Evolutionary conservation across 2,113 vertebrate species (phyloP).

Genomic region (Pyrgilauda ruficollis): DNA sequence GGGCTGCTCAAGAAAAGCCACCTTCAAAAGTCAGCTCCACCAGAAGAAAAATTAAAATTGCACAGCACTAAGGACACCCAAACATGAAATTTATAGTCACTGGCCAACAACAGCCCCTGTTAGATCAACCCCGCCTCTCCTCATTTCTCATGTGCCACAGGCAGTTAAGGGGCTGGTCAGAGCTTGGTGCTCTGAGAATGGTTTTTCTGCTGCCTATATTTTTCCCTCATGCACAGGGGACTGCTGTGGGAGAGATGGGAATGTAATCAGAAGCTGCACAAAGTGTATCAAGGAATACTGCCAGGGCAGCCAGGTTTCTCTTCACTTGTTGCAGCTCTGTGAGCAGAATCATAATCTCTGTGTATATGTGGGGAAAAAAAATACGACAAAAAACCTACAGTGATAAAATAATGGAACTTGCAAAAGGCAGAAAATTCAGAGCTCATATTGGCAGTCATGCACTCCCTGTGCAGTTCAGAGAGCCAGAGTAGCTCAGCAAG

Average conservation of each 20-base stretch:
- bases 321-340: background rate
- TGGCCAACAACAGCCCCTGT: background rate
- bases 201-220: background rate
- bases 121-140: background rate
- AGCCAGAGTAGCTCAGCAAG: background rate
- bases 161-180: background rate
- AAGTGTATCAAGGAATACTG: background rate
- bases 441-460: background rate
- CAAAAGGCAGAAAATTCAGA: background rate
- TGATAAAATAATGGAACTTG: background rate
- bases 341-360: background rate
- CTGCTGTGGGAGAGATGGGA: background rate
- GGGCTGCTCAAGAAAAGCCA: background rate
- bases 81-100: background rate
- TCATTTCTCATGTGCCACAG: background rate
- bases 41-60: background rate
- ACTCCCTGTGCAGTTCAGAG: background rate
- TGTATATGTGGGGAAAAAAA: accelerated
- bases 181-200: background rate
- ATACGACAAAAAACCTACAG: background rate
- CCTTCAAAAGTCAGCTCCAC: background rate
- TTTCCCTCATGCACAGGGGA: background rate
- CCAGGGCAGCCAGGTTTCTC: background rate
- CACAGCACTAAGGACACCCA: background rate
- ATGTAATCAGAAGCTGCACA: background rate